Evolutionary conservation across 2,113 vertebrate genomes (phyloP).

Genomic region (Halcyon senegalensis): DNA sequence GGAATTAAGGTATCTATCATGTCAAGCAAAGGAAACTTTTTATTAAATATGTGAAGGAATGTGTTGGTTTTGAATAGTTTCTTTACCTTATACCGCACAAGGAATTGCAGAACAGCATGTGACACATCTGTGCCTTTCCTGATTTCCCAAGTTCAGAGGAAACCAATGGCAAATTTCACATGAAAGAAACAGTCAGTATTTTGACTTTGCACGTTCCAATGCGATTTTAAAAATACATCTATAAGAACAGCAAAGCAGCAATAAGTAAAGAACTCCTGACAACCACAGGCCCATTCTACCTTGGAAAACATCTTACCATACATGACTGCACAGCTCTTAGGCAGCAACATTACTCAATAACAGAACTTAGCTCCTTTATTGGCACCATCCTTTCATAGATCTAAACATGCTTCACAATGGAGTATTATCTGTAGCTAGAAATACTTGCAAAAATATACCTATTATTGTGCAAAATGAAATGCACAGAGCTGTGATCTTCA

Average conservation of each 20-base stretch:
- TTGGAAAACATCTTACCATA: background rate
- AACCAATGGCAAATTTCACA: background rate
- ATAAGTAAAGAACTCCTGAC: background rate
- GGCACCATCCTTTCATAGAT: background rate
- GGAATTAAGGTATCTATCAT: background rate
- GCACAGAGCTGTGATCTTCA: background rate
- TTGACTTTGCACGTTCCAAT: background rate
- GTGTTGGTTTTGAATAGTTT: background rate
- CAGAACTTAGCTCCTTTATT: background rate
- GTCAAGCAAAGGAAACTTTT: background rate
- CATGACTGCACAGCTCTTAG: background rate
- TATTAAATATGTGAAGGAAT: background rate
- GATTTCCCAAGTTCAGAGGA: background rate
- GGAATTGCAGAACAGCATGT: background rate
- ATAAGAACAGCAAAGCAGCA: background rate
- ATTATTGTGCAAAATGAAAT: conserved; percentile 6
- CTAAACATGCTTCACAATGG: background rate
- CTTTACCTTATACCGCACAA: background rate
- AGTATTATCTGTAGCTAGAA: background rate
- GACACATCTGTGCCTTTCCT: background rate
- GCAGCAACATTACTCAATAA: background rate
- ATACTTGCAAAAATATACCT: background rate
- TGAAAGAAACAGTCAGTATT: background rate
- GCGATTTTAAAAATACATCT: background rate
- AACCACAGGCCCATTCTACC: background rate